Evolutionary conservation across 2,113 vertebrate species (phyloP).

Genomic region (Sinosuthora webbiana): DNA sequence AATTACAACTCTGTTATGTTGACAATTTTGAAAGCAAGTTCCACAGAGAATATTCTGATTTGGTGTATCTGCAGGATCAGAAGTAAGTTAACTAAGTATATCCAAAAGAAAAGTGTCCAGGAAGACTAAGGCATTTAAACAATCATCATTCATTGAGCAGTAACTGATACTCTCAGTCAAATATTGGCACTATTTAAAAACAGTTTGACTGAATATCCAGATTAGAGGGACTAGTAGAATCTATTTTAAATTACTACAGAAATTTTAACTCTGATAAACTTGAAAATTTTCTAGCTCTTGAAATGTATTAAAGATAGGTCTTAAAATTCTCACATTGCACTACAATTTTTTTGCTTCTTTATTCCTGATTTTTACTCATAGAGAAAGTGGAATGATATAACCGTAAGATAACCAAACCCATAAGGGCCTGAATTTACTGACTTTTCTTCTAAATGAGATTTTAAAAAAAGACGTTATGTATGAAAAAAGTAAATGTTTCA

Average conservation of each 20-base stretch:
- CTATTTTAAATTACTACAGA: not conserved
- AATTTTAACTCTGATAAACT: not conserved
- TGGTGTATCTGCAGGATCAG: not conserved
- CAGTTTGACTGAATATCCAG: not conserved
- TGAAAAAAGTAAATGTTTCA: constrained; percentile 1
- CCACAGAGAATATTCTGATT: not conserved
- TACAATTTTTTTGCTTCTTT: not conserved
- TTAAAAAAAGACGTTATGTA: not conserved
- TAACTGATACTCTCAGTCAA: not conserved
- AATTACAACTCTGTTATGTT: not conserved
- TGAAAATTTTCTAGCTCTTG: not conserved
- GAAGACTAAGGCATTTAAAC: not conserved
- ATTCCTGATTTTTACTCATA: not conserved
- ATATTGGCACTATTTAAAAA: not conserved
- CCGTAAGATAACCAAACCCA: not conserved
- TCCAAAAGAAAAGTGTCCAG: not conserved
- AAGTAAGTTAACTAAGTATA: not conserved
- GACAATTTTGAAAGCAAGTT: not conserved
- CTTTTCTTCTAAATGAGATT: not conserved
- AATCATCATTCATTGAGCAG: not conserved
- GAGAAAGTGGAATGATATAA: not conserved
- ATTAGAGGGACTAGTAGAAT: not conserved
- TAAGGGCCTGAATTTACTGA: not conserved
- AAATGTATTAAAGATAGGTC: not conserved
- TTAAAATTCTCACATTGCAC: not conserved